Percentiles rank a stretch among this genome's conserved stretches.
These are phyloP conservation scores for Lasioglossum lativentre DNA, from an alignment of 2,888 invertebrate genomes.

Conservation along the genomic window DNA sequence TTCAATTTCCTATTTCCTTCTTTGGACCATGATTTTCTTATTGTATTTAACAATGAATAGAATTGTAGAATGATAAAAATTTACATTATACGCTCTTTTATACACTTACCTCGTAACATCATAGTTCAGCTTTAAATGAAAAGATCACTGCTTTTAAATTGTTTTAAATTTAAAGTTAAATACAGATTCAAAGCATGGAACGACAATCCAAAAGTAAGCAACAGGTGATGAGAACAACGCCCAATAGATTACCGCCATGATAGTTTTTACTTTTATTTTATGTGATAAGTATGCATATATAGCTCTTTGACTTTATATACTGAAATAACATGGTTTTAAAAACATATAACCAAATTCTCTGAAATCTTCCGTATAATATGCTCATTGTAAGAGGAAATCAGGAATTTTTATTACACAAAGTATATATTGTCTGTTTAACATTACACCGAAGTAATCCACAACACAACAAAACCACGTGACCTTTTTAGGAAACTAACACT, in stretches of 20 bases:
- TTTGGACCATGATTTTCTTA: not conserved
- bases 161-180: slow-evolving; percentile 16
- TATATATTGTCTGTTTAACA: not conserved
- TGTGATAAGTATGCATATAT: not conserved
- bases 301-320: not conserved
- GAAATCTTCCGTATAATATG: not conserved
- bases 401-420: not conserved
- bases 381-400: not conserved
- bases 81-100: not conserved
- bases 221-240: slow-evolving; percentile 76
- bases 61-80: not conserved
- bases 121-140: slow-evolving; percentile 29
- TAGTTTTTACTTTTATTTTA: slow-evolving; percentile 30
- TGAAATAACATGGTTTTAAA: not conserved
- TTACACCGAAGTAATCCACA: not conserved
- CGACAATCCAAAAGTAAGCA: slow-evolving; percentile 57
- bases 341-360: not conserved
- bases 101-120: slow-evolving; percentile 34
- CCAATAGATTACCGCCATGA: slow-evolving; percentile 72
- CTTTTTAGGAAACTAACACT: not conserved
- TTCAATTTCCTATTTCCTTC: not conserved
- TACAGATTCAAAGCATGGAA: slow-evolving; percentile 18
- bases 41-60: not conserved
- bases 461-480: not conserved
- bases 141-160: not conserved